A percentile compares a stretch with the other conserved stretches of the same genome.
Conservation (phyloP, 2,888 invertebrate genomes). For the Clitarchus hookeri region DNA sequence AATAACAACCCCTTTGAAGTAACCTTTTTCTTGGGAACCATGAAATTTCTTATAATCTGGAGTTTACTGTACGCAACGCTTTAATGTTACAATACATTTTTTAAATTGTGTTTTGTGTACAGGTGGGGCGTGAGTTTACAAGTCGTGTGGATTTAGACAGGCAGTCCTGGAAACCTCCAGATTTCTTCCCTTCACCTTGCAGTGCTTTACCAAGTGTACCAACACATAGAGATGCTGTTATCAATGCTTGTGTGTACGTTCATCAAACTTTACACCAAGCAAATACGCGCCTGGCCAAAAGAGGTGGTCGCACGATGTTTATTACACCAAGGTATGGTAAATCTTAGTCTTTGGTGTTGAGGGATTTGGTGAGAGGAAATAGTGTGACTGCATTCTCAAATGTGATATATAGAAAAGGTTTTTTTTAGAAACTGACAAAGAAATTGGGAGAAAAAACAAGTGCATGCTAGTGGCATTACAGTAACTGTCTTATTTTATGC, state of each 20-base stretch:
- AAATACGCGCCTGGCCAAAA: slow-evolving; percentile 85
- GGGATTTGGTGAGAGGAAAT: no score
- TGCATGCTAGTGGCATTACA: no score
- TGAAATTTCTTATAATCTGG: no score
- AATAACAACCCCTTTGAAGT: no score
- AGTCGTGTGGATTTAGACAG: slow-evolving; percentile 92
- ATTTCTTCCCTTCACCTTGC: slow-evolving; percentile 89
- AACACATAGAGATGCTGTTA: slow-evolving; percentile 92
- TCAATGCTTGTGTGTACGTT: slow-evolving; percentile 97
- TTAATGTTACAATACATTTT: not conserved
- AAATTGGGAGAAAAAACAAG: no score
- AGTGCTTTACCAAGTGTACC: slow-evolving; percentile 74
- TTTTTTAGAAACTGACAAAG: no score
- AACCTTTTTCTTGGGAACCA: no score
- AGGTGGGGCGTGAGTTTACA: slow-evolving; percentile 95
- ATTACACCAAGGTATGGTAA: slow-evolving; percentile 80
- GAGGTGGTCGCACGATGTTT: slow-evolving; percentile 94
- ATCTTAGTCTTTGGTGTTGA: no score
- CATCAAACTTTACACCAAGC: slow-evolving; percentile 97
- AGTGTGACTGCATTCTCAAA: no score
- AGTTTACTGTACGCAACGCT: no score
- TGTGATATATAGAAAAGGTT: no score
- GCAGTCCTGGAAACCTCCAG: slow-evolving; percentile 82
- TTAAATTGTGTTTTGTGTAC: slow-evolving; percentile 30
- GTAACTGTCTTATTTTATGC: no score